phyloP scores from a whole-genome alignment of 2,888 invertebrate genomes.

The Subacronicta megacephala region DNA sequence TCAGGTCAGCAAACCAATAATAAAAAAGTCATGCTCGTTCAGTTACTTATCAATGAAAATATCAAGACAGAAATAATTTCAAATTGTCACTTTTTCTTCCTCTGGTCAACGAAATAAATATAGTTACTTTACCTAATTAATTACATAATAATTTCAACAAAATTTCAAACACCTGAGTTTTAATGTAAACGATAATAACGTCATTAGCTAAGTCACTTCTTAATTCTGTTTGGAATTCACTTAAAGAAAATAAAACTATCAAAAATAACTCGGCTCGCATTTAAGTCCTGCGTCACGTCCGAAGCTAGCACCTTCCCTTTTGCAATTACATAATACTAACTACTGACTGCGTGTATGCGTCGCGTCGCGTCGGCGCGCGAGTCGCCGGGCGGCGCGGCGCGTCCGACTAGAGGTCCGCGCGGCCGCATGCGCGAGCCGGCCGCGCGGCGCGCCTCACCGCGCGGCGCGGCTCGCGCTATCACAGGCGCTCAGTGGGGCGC shows the following conservation, averaged over 20 bases:
- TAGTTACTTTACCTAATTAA: constrained; percentile 86
- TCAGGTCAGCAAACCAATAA: constrained; percentile 72
- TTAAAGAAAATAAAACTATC: constrained; percentile 89
- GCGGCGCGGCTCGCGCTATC: constrained; percentile 77
- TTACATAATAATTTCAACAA: constrained; percentile 90
- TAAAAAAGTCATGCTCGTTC: constrained; percentile 77
- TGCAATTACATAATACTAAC: constrained; percentile 88
- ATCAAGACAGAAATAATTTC: constrained; percentile 89
- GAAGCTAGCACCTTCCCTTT: constrained; percentile 90
- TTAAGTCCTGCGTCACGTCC: constrained; percentile 88
- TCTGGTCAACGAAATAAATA: constrained; percentile 87
- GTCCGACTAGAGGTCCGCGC: constrained; percentile 60
- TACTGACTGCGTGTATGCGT: constrained; percentile 82
- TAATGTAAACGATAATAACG: constrained; percentile 82
- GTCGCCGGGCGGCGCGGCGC: constrained; percentile 68
- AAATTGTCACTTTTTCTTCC: constrained; percentile 79
- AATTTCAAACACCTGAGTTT: constrained; percentile 87
- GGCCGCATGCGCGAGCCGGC: constrained; percentile 60
- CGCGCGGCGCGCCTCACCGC: constrained; percentile 72
- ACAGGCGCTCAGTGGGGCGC: constrained; percentile 86
- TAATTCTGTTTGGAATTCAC: constrained; percentile 84
- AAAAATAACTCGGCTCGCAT: constrained; percentile 89
- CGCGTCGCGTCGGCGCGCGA: constrained; percentile 68
- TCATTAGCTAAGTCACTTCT: constrained; percentile 87
- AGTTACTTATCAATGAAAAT: constrained; percentile 81